Conservation (phyloP, 2,113 vertebrate genomes). For the Thalassarche chlororhynchos region DNA sequence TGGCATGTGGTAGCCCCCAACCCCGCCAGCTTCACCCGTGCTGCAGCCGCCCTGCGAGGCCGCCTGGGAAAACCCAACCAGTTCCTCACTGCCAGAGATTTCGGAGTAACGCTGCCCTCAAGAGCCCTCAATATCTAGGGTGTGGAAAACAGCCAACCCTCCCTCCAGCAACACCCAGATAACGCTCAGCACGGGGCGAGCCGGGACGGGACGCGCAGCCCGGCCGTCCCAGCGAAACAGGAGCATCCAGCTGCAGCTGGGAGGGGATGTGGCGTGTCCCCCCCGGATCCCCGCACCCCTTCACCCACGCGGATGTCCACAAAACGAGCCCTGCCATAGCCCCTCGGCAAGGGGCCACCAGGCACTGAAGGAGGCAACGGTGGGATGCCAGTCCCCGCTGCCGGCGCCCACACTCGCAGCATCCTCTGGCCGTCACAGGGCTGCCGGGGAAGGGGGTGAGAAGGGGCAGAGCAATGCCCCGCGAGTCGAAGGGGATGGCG, state of each 20-base stretch:
- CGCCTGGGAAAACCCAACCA: background rate
- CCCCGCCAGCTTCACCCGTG: accelerated
- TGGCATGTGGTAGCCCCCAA: accelerated
- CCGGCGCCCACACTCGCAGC: background rate
- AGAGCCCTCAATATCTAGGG: background rate
- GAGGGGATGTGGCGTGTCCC: accelerated
- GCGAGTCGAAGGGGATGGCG: too few species aligned
- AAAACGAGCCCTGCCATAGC: background rate
- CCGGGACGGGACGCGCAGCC: accelerated
- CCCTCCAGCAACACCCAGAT: background rate
- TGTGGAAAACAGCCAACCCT: background rate
- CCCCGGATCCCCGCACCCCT: background rate
- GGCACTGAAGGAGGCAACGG: background rate
- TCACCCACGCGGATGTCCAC: accelerated
- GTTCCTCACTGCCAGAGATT: background rate
- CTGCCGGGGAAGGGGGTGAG: background rate
- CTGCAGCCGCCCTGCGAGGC: background rate
- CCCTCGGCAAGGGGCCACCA: background rate
- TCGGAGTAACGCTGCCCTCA: background rate
- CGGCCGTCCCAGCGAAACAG: background rate
- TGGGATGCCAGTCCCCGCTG: background rate
- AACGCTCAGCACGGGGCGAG: background rate
- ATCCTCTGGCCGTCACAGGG: background rate
- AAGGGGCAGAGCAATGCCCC: background rate
- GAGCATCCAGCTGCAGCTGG: background rate